Percentiles rank a stretch among this genome's conserved stretches.
phyloP scores from a whole-genome alignment of 2,888 invertebrate genomes.

The Meloe dianella region DNA sequence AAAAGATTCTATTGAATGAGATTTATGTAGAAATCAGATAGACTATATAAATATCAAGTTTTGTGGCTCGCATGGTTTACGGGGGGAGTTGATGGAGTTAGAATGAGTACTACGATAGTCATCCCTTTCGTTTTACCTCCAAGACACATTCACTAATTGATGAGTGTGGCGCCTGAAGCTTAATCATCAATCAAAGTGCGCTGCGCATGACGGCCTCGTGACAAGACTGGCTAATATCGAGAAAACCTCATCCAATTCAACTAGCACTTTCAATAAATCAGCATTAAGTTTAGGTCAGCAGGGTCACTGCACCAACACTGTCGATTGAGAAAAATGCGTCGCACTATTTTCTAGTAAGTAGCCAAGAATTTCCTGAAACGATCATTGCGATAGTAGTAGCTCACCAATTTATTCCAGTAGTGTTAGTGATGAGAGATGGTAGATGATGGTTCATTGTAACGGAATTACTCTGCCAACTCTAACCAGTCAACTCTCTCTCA shows the following conservation, averaged over 20 bases:
- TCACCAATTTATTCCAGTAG: constrained; percentile 38
- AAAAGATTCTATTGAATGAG: neutral
- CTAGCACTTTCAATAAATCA: constrained; percentile 49
- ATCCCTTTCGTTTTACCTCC: constrained; percentile 27
- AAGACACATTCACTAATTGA: constrained; percentile 41
- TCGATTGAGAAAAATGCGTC: constrained; percentile 36
- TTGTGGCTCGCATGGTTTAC: constrained; percentile 4
- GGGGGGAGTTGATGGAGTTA: neutral
- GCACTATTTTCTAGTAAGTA: constrained; percentile 29
- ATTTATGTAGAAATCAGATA: neutral
- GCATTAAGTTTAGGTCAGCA: constrained; percentile 40
- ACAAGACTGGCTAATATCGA: constrained; percentile 43
- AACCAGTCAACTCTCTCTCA: constrained; percentile 43
- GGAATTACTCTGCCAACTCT: constrained; percentile 39
- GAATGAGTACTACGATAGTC: constrained; percentile 6
- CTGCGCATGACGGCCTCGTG: constrained; percentile 43
- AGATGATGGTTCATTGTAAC: constrained; percentile 33
- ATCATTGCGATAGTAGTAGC: constrained; percentile 32
- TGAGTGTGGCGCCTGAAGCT: constrained; percentile 36
- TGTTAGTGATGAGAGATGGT: constrained; percentile 36
- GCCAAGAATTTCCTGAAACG: constrained; percentile 36
- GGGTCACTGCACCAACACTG: constrained; percentile 35
- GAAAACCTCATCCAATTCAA: constrained; percentile 39
- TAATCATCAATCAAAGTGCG: constrained; percentile 45
- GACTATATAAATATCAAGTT: neutral